A percentile compares a stretch with the other conserved stretches of the same genome.
These are phyloP conservation scores for Formica exsecta DNA, from an alignment of 1,140 invertebrate genomes.

Conservation along the genomic window DNA sequence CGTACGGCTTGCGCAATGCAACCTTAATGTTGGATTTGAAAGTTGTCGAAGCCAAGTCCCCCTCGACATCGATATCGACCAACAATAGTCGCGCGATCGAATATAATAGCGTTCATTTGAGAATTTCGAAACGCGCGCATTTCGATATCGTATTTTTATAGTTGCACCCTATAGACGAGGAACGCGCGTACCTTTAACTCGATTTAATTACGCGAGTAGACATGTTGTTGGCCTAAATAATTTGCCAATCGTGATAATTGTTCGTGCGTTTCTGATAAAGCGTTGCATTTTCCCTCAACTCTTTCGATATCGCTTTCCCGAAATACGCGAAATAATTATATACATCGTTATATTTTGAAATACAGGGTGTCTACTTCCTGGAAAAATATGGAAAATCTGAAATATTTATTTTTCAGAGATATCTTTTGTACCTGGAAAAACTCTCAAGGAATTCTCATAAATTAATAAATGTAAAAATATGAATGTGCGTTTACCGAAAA, in stretches of 20 bases:
- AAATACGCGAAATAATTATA: too few species aligned
- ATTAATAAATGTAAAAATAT: too few species aligned
- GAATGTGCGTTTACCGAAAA: background rate
- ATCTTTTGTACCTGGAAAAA: background rate
- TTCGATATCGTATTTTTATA: background rate
- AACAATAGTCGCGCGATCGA: slow-evolving; percentile 47
- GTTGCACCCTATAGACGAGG: background rate
- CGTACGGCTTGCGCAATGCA: slow-evolving; percentile 20
- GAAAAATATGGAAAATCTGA: background rate
- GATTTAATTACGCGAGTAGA: slow-evolving; percentile 9
- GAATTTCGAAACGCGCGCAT: slow-evolving; percentile 6
- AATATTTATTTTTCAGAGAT: background rate
- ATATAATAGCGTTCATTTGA: slow-evolving; percentile 35
- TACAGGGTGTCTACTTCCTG: too few species aligned
- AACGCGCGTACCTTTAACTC: background rate
- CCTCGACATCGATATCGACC: slow-evolving; percentile 40
- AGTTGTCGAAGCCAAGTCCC: slow-evolving; percentile 48
- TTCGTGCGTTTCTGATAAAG: background rate
- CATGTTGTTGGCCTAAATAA: slow-evolving; percentile 33
- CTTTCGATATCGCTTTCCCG: background rate
- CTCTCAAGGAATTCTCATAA: too few species aligned
- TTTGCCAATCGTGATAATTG: slow-evolving; percentile 11
- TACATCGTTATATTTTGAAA: background rate
- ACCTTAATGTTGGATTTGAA: slow-evolving; percentile 37
- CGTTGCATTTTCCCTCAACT: background rate